Base-by-base conservation (phyloP, 1,140 invertebrate genomes). In the Ptiloglossa arizonensis region DNA sequence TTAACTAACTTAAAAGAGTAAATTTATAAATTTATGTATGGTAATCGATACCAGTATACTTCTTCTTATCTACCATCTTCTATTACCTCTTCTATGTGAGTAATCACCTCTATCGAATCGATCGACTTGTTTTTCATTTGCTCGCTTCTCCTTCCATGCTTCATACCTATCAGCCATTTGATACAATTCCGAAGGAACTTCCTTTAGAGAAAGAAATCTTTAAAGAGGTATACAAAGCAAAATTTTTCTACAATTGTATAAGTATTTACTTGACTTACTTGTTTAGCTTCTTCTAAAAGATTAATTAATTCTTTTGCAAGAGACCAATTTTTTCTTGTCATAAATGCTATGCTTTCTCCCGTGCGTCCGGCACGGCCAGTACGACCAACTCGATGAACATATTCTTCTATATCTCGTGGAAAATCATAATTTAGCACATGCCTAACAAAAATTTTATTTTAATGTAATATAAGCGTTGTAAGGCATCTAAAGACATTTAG, bases 381-480 rank as follows among this genome's bases (percentile, higher is more conserved):
- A 78, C 97, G 93, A 0, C 97, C 97, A 60, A 98, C 96, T 59
- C 96, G 93, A 88, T 97, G 97, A 19, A 98, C 97, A 92, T 97
- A 98, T 86, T 98, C 97, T 89, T 98, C 97, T 87, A 98, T 97
- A 87, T 98, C 96, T 13, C 95, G 93, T 0, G 98, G 97, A 86
- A 98, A 98, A 90, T 99, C 97, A 87, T 95, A 97, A 90, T 99
- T 99, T 19, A 97, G 93, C 1, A 97, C 96, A 91, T 96, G 93
- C 3, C 95, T 96, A 85, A 89, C 77, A 19, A 73, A 6, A 29
- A 9, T 32, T 54, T 48, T 57, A 6, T 35, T n/a, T 27, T 38
- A 17, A 13, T 11, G 13, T 35, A 22, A 11, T 15, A 32, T 1
- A 11, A 27, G 24, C 1, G 1, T 6, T 15, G 0, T 27, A 54